Conservation (phyloP, 35 echinoderm and acorn worm species). For the Ptychodera flava region DNA sequence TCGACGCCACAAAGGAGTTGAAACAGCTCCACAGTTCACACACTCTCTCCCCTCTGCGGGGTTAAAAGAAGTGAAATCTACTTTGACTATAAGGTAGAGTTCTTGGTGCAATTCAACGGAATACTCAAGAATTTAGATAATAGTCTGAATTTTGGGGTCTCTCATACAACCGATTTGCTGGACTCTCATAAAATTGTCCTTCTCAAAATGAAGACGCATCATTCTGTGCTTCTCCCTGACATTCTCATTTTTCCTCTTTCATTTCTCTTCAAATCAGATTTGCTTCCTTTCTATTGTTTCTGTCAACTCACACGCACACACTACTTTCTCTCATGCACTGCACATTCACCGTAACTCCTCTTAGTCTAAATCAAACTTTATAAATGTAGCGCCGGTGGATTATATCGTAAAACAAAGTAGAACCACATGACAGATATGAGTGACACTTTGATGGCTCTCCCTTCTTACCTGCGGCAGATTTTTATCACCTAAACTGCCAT, state of each 20-base stretch:
- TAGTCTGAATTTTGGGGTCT: too few species aligned
- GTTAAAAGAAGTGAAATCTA: not conserved
- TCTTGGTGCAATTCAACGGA: too few species aligned
- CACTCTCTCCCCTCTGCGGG: constrained; percentile 75
- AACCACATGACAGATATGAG: too few species aligned
- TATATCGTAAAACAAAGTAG: not conserved
- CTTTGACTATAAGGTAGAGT: not conserved
- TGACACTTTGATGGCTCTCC: not conserved
- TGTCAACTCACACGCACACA: not conserved
- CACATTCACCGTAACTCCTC: not conserved
- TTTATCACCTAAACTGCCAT: too few species aligned
- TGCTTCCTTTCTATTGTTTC: not conserved
- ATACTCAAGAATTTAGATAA: too few species aligned
- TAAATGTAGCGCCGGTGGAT: not conserved
- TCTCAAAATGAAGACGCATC: too few species aligned
- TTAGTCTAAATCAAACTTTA: not conserved
- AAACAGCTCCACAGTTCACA: constrained; percentile 97
- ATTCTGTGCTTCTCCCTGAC: too few species aligned
- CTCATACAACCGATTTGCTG: too few species aligned
- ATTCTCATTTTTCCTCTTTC: too few species aligned
- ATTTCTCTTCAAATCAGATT: too few species aligned
- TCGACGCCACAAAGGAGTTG: constrained; percentile 93
- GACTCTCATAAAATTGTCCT: too few species aligned
- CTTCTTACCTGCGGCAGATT: not conserved
- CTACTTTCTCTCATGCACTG: not conserved